Base-by-base conservation (phyloP, 2,797 vertebrate species). In the Somateria mollissima region DNA sequence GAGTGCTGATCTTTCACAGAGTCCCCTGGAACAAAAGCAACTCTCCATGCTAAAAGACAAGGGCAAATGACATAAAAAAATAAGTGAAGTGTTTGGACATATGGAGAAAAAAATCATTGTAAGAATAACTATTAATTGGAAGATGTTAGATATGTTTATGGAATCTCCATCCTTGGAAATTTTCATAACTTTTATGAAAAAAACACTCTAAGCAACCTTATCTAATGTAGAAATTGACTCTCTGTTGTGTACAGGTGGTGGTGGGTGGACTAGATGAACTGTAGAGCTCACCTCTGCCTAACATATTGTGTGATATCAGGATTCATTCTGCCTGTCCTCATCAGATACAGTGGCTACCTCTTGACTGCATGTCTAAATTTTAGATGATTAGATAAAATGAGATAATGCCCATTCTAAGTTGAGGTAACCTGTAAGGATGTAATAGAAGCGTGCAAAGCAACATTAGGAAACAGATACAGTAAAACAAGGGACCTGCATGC, bases 181-280 rank as follows among this genome's bases (percentile, higher is more conserved):
- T 57, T 70, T 79, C 17, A 4, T 45, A 30, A 77, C 2, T 80
- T 20, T 6, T 4, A 16, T 69, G 45, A 30, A 81, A 32, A 81
- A 95, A 95, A 51, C 49, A 58, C 51, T 43, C 13, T 51, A 19
- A 54, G 11, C 1, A 58, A 54, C 2, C 6, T 39, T 28, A 32
- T 18, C 32, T 43, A 13, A 19, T 34, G 16, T n/a, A 8, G 56
- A 32, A 80, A 79, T 36, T 22, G 62, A 24, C 0, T 6, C 25
- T 65, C 13, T 5, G 0, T 19, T 2, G 1, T 47, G 51, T 15
- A 16, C 51, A 27, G 25, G 51, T 28, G 10, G 8, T 4, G 2
- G 5, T 30, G 36, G 11, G 62, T 56, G 36, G 25, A 71, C 10
- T 30, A 43, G 30, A 28, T 43, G 51, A 88, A 17, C 10, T 41